phyloP scores from a whole-genome alignment of 2,113 vertebrate species.

The Stegostoma tigrinum region DNA sequence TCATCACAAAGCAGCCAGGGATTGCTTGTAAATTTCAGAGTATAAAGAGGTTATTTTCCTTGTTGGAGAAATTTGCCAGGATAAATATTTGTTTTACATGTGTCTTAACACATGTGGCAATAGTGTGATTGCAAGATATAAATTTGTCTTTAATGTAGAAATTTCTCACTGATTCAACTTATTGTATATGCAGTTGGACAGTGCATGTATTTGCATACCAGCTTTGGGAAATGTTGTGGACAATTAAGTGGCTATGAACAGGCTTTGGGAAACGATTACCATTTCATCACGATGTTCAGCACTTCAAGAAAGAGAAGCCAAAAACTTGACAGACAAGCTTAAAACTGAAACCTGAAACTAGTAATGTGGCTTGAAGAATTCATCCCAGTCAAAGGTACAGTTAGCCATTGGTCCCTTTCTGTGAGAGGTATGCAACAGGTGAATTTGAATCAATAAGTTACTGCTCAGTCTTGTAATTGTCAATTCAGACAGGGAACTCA shows the following conservation, averaged over 20 bases:
- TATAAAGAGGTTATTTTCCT: background rate
- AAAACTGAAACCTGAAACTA: background rate
- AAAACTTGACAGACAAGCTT: background rate
- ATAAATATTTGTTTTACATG: background rate
- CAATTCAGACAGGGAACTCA: background rate
- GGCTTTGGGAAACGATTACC: background rate
- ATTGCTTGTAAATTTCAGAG: background rate
- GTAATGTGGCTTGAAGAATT: background rate
- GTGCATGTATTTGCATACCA: background rate
- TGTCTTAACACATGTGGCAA: background rate
- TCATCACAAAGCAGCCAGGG: background rate
- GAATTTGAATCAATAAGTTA: background rate
- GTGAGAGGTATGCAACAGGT: background rate
- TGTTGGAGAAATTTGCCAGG: background rate
- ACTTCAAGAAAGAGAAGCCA: background rate
- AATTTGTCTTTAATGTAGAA: background rate
- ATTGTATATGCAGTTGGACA: background rate
- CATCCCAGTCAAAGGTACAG: background rate
- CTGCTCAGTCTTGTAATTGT: background rate
- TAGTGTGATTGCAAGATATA: background rate
- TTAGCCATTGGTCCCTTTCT: background rate
- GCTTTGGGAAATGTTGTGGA: background rate
- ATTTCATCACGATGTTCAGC: background rate
- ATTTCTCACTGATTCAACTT: background rate
- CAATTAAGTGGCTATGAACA: background rate